Percentiles rank a stretch among this genome's conserved stretches.
These are phyloP conservation scores for Pseudopleuronectes americanus DNA, from an alignment of 2,797 vertebrate species.

Conservation along the genomic window DNA sequence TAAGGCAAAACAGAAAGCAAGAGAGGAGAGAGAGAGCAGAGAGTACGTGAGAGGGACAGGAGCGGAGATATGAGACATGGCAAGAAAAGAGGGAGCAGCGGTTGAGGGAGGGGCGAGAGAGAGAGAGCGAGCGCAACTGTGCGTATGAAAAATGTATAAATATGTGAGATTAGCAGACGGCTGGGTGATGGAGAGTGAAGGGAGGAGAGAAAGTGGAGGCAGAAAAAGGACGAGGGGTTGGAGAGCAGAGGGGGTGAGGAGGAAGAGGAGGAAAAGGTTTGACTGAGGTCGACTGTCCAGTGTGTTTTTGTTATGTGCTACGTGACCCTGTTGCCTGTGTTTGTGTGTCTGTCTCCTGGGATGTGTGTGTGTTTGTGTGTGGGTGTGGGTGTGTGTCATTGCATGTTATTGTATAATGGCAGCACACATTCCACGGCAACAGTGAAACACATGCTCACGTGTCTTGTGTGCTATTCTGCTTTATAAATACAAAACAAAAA, in stretches of 20 bases:
- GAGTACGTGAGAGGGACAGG: slow-evolving; percentile 60
- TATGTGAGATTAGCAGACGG: slow-evolving; percentile 67
- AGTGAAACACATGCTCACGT: slow-evolving; percentile 83
- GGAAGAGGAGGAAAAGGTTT: slow-evolving; percentile 61
- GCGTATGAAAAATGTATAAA: slow-evolving; percentile 80
- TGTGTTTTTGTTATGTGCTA: slow-evolving; percentile 82
- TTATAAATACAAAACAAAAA: slow-evolving; percentile 81
- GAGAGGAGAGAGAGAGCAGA: slow-evolving; percentile 72
- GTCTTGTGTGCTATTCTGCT: slow-evolving; percentile 85
- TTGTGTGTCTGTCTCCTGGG: slow-evolving; percentile 45
- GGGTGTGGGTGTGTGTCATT: slow-evolving; percentile 16
- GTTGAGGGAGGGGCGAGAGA: slow-evolving; percentile 28
- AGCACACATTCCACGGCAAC: slow-evolving; percentile 79
- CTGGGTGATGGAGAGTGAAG: slow-evolving; percentile 48
- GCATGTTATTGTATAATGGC: slow-evolving; percentile 54
- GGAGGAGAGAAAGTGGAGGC: slow-evolving; percentile 47
- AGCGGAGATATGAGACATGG: slow-evolving; percentile 60
- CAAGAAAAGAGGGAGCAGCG: slow-evolving; percentile 47
- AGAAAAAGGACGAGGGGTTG: slow-evolving; percentile 45
- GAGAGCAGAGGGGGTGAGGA: slow-evolving; percentile 40
- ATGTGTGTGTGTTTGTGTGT: slow-evolving; percentile 21
- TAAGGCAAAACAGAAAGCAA: slow-evolving; percentile 88
- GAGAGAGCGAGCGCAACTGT: slow-evolving; percentile 64
- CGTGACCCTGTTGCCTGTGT: slow-evolving; percentile 78
- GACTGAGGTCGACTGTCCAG: slow-evolving; percentile 84